These are phyloP conservation scores for Machimus atricapillus DNA, from an alignment of 2,888 invertebrate species.

Conservation along the genomic window DNA sequence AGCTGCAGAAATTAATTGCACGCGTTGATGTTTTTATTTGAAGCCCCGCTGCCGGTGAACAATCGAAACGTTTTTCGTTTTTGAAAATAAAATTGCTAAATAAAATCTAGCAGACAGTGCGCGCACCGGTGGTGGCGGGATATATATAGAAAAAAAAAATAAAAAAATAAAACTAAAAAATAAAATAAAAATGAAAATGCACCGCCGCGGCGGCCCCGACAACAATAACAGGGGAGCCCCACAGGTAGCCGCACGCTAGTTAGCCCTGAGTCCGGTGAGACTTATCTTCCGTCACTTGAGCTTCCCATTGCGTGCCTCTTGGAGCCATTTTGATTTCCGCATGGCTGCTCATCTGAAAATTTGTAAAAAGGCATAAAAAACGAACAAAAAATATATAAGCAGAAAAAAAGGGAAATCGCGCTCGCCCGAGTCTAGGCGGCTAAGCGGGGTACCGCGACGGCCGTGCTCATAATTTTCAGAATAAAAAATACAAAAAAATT, in stretches of 20 bases:
- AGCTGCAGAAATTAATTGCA: constrained; percentile 39
- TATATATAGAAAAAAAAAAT: neutral
- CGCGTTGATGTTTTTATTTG: constrained; percentile 41
- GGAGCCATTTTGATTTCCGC: constrained; percentile 57
- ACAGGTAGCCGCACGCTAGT: constrained; percentile 36
- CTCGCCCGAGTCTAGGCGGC: constrained; percentile 8
- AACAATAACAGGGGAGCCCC: constrained; percentile 27
- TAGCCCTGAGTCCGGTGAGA: constrained; percentile 35
- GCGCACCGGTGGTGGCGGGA: neutral
- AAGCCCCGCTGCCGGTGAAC: constrained; percentile 6
- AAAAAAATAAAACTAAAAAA: no score
- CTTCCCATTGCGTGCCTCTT: constrained; percentile 48
- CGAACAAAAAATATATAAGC: no score
- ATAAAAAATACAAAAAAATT: neutral
- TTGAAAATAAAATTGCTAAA: constrained; percentile 23
- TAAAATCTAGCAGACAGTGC: constrained; percentile 25
- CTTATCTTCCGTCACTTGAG: constrained; percentile 37
- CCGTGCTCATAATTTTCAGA: constrained; percentile 16
- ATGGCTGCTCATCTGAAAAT: constrained; percentile 63
- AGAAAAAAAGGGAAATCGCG: constrained; percentile 1
- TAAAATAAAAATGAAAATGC: neutral
- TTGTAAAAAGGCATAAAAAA: constrained; percentile 29
- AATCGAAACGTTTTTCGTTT: constrained; percentile 36
- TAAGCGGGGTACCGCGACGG: neutral
- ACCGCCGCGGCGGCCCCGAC: neutral